A percentile compares a stretch with the other conserved stretches of the same genome.
These are phyloP conservation scores for Drosophila mimetica DNA, from an alignment of 2,888 invertebrate genomes.

Conservation along the genomic window DNA sequence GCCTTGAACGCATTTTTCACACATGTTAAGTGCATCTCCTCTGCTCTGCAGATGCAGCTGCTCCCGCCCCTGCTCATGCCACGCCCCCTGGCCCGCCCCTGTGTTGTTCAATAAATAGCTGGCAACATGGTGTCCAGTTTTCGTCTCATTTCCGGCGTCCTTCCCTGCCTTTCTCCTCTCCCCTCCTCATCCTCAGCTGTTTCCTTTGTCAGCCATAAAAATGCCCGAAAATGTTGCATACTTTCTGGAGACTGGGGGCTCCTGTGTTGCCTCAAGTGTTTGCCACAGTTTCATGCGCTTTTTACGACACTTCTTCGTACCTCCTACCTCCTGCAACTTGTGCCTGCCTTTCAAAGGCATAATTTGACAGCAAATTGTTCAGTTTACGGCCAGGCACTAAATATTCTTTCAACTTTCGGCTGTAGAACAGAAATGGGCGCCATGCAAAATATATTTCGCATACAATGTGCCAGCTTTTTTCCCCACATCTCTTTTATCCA, in stretches of 20 bases:
- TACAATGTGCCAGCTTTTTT: slow-evolving; percentile 46
- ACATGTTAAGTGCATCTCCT: slow-evolving; percentile 41
- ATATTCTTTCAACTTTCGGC: slow-evolving; percentile 48
- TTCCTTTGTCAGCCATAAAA: slow-evolving; percentile 57
- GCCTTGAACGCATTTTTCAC: slow-evolving; percentile 63
- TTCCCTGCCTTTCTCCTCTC: background rate
- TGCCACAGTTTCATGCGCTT: slow-evolving; percentile 62
- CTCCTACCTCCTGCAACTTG: slow-evolving; percentile 8
- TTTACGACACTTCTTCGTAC: slow-evolving; percentile 66
- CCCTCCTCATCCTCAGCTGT: slow-evolving; percentile 6
- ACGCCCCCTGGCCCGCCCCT: background rate
- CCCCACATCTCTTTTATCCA: slow-evolving; percentile 6
- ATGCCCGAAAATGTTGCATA: slow-evolving; percentile 66
- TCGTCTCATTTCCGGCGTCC: slow-evolving; percentile 27
- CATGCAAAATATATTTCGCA: slow-evolving; percentile 53
- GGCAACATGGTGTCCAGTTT: slow-evolving; percentile 39
- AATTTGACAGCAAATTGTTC: slow-evolving; percentile 73
- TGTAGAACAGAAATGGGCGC: slow-evolving; percentile 6
- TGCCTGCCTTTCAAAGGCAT: slow-evolving; percentile 59
- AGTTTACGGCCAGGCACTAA: slow-evolving; percentile 62
- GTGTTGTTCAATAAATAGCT: slow-evolving; percentile 61
- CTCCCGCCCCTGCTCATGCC: background rate
- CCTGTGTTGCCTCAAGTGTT: slow-evolving; percentile 37
- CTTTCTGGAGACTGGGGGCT: slow-evolving; percentile 15
- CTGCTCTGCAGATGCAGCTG: background rate